These are phyloP conservation scores for Drosophila picticornis DNA, from an alignment of 2,888 invertebrate species.

Conservation along the genomic window DNA sequence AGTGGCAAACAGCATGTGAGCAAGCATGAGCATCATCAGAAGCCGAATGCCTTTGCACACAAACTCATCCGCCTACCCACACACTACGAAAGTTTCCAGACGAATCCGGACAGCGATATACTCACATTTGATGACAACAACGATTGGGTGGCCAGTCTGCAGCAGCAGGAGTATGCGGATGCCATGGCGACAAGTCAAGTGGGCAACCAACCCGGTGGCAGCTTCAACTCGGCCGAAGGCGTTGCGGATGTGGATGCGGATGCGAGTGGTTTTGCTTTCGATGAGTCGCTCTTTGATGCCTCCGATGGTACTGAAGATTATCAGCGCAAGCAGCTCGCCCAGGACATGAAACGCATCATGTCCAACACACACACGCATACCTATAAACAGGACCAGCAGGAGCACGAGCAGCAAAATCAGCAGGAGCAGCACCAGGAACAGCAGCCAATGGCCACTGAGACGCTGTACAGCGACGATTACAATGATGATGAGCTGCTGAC, in stretches of 20 bases:
- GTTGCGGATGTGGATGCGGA: slow-evolving; percentile 24
- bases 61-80: slow-evolving; percentile 79
- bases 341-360: slow-evolving; percentile 85
- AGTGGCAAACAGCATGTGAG: slow-evolving; percentile 57
- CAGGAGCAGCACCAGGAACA: neutral
- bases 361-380: slow-evolving; percentile 76
- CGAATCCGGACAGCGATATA: slow-evolving; percentile 81
- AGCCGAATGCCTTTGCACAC: slow-evolving; percentile 63
- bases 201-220: slow-evolving; percentile 14
- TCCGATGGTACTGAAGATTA: slow-evolving; percentile 80
- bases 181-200: slow-evolving; percentile 56
- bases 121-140: slow-evolving; percentile 78
- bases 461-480: slow-evolving; percentile 57
- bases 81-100: slow-evolving; percentile 82
- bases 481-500: slow-evolving; percentile 66
- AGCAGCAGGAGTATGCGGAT: slow-evolving; percentile 65
- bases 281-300: slow-evolving; percentile 76
- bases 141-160: slow-evolving; percentile 68
- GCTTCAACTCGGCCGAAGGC: slow-evolving; percentile 17
- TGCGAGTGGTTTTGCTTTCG: slow-evolving; percentile 65
- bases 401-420: slow-evolving; percentile 10
- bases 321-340: slow-evolving; percentile 83
- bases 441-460: slow-evolving; percentile 6
- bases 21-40: slow-evolving; percentile 76
- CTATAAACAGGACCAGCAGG: slow-evolving; percentile 7